Conservation (phyloP, 2,113 vertebrate genomes). For the Sebastes fasciatus region DNA sequence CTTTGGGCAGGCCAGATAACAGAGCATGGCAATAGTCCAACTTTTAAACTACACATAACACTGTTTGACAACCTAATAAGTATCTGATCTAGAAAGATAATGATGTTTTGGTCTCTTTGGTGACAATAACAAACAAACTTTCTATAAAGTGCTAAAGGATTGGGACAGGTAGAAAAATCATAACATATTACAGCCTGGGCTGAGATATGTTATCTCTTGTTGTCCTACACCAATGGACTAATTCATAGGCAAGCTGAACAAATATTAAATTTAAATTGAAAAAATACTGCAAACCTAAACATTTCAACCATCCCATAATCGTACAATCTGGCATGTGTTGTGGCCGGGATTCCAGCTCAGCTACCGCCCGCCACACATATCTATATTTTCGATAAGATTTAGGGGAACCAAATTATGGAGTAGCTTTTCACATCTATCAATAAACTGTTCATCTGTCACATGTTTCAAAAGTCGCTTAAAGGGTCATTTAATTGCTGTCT, state of each 20-base stretch:
- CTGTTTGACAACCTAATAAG: neutral
- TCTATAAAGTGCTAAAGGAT: neutral
- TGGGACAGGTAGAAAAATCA: neutral
- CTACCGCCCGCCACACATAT: neutral
- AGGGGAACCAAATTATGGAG: too few species aligned
- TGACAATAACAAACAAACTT: neutral
- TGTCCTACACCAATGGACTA: neutral
- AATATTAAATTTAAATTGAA: neutral
- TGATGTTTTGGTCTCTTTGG: neutral
- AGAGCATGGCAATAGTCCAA: neutral
- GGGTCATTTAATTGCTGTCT: too few species aligned
- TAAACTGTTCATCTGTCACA: too few species aligned
- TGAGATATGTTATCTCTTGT: too few species aligned
- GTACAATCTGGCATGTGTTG: neutral
- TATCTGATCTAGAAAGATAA: neutral
- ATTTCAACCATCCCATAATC: neutral
- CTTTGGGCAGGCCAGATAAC: slow-evolving; percentile 16
- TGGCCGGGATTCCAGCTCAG: neutral
- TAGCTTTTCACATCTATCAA: too few species aligned
- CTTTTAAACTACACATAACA: neutral
- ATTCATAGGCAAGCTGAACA: neutral
- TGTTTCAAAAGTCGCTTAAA: too few species aligned
- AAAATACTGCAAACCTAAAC: neutral
- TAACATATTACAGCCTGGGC: neutral
- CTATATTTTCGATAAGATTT: too few species aligned